phyloP scores from a whole-genome alignment of 1,140 invertebrate species.

The Heliconius congener region DNA sequence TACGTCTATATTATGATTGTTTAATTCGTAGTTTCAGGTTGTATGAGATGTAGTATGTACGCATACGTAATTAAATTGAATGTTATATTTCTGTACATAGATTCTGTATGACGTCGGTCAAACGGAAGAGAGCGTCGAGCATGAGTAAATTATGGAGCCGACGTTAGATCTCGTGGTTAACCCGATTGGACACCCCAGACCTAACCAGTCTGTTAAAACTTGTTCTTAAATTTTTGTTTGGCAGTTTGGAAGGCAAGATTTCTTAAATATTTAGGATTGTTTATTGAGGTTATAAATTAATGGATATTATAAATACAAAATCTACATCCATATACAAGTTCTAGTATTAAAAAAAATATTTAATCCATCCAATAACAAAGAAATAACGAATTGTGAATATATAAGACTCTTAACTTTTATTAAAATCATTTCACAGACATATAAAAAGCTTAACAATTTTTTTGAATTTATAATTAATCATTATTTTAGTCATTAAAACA shows the following conservation, averaged over 20 bases:
- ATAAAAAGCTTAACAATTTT: neutral
- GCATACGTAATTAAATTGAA: neutral
- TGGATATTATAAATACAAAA: neutral
- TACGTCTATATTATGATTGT: too few species aligned
- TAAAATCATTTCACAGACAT: neutral
- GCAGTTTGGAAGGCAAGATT: neutral
- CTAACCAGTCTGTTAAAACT: slow-evolving; percentile 21
- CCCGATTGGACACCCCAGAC: slow-evolving; percentile 51
- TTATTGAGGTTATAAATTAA: neutral
- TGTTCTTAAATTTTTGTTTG: neutral
- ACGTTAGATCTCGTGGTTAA: slow-evolving; percentile 59
- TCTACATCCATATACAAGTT: neutral
- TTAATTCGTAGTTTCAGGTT: too few species aligned
- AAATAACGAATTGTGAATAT: neutral
- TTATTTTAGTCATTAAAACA: slow-evolving; percentile 57
- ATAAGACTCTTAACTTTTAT: neutral
- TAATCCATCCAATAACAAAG: neutral
- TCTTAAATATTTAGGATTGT: neutral
- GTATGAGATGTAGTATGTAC: too few species aligned
- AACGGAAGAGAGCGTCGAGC: slow-evolving; percentile 21
- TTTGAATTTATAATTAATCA: slow-evolving; percentile 18
- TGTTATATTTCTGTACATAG: neutral
- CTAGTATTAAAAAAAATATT: neutral
- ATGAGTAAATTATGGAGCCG: slow-evolving; percentile 69
- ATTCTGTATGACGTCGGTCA: neutral